Conservation (phyloP, 2,888 invertebrate species). For the Heliconius ethilla region DNA sequence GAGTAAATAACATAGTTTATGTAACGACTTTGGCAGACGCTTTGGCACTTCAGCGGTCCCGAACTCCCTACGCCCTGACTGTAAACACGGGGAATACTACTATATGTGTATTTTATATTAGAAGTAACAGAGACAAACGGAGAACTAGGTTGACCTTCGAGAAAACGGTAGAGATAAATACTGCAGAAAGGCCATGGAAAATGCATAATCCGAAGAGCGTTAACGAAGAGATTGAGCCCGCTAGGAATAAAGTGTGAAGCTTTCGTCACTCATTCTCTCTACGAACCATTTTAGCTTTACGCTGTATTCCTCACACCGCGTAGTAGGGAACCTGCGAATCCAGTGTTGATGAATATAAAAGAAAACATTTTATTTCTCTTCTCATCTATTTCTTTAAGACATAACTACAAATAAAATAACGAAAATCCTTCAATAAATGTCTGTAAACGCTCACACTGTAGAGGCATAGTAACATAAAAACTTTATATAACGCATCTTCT, state of each 20-base stretch:
- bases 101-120: background rate
- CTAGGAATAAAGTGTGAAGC: background rate
- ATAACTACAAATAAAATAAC: too few relatives aligned
- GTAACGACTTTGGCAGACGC: slow-evolving; percentile 21
- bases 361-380: too few relatives aligned
- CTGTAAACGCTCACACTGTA: background rate
- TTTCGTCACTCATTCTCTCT: background rate
- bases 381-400: too few relatives aligned
- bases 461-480: background rate
- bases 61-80: background rate
- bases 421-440: too few relatives aligned
- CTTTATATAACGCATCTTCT: background rate
- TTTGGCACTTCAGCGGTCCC: slow-evolving; percentile 20
- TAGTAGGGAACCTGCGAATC: too few relatives aligned
- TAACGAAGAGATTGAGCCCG: too few relatives aligned
- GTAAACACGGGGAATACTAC: slow-evolving; percentile 1
- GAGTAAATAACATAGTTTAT: slow-evolving; percentile 23
- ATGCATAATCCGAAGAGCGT: background rate
- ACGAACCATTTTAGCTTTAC: background rate
- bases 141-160: too few relatives aligned
- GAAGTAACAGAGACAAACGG: too few relatives aligned
- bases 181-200: background rate
- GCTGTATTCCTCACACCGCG: too few relatives aligned
- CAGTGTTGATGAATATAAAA: too few relatives aligned
- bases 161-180: background rate